Evolutionary conservation across 2,113 vertebrate genomes (phyloP).

Genomic region (Prionailurus viverrinus): DNA sequence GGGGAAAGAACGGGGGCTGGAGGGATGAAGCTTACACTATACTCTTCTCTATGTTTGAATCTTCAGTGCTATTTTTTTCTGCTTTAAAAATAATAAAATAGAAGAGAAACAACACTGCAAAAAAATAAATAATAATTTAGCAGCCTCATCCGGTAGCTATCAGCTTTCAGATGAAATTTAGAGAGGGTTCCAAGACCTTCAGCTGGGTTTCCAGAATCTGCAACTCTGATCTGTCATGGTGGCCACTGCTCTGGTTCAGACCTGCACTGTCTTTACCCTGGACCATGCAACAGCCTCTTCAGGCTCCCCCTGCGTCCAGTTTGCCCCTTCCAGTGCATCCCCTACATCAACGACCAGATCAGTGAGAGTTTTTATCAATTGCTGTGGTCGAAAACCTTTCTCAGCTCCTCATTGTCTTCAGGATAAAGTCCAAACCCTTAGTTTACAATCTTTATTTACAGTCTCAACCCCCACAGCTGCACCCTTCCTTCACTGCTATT

Average conservation of each 20-base stretch:
- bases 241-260: not conserved
- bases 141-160: not conserved
- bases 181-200: not conserved
- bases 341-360: not conserved
- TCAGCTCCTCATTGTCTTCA: not conserved
- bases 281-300: not conserved
- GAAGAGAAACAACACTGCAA: not conserved
- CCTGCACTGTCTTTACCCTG: not conserved
- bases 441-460: not conserved
- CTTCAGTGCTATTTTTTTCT: not conserved
- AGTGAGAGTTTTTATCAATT: not conserved
- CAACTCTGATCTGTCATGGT: not conserved
- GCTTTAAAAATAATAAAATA: constrained; percentile 5
- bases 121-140: not conserved
- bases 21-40: not conserved
- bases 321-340: not conserved
- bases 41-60: not conserved
- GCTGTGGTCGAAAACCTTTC: not conserved
- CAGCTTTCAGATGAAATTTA: constrained; percentile 16
- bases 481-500: not conserved
- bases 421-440: not conserved
- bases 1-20: not conserved
- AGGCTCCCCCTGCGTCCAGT: not conserved
- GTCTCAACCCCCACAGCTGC: not conserved
- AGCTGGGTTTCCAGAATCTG: not conserved